Evolutionary conservation across 2,888 invertebrate genomes (phyloP).

Genomic region (Aphodius granarius): DNA sequence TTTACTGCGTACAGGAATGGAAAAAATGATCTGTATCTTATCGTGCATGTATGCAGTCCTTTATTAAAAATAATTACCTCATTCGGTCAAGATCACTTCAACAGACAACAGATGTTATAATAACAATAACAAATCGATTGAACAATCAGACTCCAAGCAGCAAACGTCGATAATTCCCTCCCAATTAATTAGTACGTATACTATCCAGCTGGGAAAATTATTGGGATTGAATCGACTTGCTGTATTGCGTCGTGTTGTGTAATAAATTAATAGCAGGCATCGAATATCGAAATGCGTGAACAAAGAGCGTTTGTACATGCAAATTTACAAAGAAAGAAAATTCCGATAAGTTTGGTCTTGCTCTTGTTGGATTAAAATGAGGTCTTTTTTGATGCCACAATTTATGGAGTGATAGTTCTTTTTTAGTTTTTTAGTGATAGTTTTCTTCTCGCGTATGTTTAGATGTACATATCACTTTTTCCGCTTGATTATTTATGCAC

Average conservation of each 20-base stretch:
- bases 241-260: neutral
- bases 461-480: conserved; percentile 5
- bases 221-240: neutral
- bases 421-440: too few relatives aligned
- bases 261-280: neutral
- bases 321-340: too few relatives aligned
- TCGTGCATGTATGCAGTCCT: too few relatives aligned
- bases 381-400: too few relatives aligned
- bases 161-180: neutral
- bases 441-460: neutral
- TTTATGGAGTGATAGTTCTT: too few relatives aligned
- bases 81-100: neutral
- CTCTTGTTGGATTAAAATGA: too few relatives aligned
- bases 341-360: too few relatives aligned
- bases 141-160: neutral
- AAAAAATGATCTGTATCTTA: too few relatives aligned
- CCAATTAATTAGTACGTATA: neutral
- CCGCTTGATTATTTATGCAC: conserved; percentile 10
- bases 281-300: neutral
- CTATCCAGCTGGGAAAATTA: neutral
- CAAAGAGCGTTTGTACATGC: neutral
- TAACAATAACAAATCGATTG: neutral
- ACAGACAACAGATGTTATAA: neutral
- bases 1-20: too few relatives aligned
- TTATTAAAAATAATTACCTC: neutral